Evolutionary conservation across 2,797 vertebrate species (phyloP), one percentile per base, ranked within the genome.

Genomic region (Phrynocephalus forsythii): DNA sequence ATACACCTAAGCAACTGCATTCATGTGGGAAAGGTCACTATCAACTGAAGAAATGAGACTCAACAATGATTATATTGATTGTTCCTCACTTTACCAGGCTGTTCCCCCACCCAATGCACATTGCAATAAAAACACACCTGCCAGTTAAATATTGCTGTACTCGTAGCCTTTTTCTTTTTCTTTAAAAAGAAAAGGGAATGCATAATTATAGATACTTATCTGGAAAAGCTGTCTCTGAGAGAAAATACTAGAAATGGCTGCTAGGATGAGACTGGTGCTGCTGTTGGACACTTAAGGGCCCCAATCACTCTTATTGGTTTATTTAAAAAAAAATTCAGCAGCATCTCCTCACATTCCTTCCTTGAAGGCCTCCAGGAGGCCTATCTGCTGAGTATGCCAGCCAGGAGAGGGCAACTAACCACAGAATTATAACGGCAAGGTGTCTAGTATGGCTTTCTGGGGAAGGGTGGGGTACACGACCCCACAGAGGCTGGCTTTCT

Each of bases 171-270:
- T 87, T 87, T 20, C 77, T 86, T 18, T 38, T n/a, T 80, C 75
- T 86, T 28, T 76, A 26, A n/a, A 71, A 78, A 86, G 86, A 48
- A 90, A 88, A 1, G 66, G 1, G 73, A 48, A 79, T 90, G 82
- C 84, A 79, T 88, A 88, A 72, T 86, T 87, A 80, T 67, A 66
- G 84, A 82, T 50, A 50, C 75, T 90, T 92, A 91, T 92, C 93
- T 26, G 52, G 89, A 90, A 87, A 87, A 90, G 69, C 92, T 86
- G 44, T 84, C 89, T 87, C 89, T 93, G 88, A 92, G 92, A 93
- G 90, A 75, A 73, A 77, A 66, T 68, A 44, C 20, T 66, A 88
- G 87, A 91, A 87, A 77, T 91, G 79, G 8, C 63, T 87, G 87
- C 82, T 91, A 87, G 87, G 66, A 63, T 71, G 67, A 79, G 0